These are phyloP conservation scores for Pandemis heparana DNA, from an alignment of 2,888 invertebrate genomes.

Conservation along the genomic window DNA sequence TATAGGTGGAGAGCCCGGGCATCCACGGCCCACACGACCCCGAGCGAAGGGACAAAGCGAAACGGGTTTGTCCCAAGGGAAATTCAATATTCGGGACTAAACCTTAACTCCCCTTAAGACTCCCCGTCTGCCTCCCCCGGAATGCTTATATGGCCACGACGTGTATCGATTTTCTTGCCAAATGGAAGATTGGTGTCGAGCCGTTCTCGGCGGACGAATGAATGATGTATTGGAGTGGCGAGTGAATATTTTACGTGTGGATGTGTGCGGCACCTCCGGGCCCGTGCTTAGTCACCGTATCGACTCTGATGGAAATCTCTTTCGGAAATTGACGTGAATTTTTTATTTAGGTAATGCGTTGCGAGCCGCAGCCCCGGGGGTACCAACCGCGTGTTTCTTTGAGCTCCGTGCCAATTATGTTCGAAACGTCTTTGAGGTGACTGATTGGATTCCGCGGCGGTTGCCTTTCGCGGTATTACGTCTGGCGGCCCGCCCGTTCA, in stretches of 20 bases:
- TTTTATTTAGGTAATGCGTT: constrained; percentile 82
- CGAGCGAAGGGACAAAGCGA: constrained; percentile 84
- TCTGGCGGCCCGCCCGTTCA: constrained; percentile 35
- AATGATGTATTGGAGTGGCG: constrained; percentile 84
- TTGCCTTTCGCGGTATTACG: constrained; percentile 56
- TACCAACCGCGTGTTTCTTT: constrained; percentile 56
- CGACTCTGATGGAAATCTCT: constrained; percentile 75
- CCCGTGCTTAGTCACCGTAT: constrained; percentile 78
- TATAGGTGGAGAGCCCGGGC: constrained; percentile 73
- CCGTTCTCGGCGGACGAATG: constrained; percentile 83
- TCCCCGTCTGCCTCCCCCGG: constrained; percentile 83
- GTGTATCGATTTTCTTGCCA: constrained; percentile 86
- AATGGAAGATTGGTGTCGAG: constrained; percentile 86
- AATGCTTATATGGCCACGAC: constrained; percentile 86
- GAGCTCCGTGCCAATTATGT: constrained; percentile 71
- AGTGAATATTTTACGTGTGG: constrained; percentile 78
- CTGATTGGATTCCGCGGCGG: constrained; percentile 70
- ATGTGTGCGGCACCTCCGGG: constrained; percentile 66
- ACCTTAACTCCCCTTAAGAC: constrained; percentile 85
- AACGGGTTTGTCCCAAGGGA: constrained; percentile 87
- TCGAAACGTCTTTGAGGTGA: constrained; percentile 73
- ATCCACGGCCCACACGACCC: constrained; percentile 82
- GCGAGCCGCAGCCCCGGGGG: constrained; percentile 51
- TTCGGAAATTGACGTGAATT: constrained; percentile 76
- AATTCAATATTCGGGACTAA: constrained; percentile 87